Evolutionary conservation across 2,113 vertebrate genomes (phyloP).

Genomic region (Lophura nycthemera): DNA sequence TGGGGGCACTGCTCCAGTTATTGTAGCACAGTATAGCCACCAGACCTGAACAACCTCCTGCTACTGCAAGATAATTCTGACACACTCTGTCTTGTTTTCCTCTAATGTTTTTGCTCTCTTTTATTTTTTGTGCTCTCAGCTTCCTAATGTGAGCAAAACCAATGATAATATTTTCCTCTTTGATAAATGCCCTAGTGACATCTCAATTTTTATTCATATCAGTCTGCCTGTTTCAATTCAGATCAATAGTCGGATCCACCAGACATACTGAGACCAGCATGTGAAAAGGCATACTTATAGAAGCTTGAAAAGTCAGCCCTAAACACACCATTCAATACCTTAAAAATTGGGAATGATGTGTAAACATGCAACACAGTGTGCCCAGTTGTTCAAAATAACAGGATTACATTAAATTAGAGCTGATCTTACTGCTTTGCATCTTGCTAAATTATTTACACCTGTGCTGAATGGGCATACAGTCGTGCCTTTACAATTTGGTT

Average conservation of each 20-base stretch:
- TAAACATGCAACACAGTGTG: background rate
- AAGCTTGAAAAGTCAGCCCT: background rate
- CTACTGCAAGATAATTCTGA: constrained; percentile 38
- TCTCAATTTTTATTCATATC: constrained; percentile 38
- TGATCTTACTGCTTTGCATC: background rate
- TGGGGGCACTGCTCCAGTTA: constrained; percentile 22
- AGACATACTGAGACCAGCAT: background rate
- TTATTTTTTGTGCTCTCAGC: constrained; percentile 40
- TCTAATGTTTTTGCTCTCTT: background rate
- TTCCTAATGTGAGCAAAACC: constrained; percentile 36
- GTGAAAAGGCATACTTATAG: background rate
- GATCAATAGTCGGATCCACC: background rate
- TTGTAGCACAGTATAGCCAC: background rate
- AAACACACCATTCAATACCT: background rate
- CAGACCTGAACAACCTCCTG: constrained; percentile 52
- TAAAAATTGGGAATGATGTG: background rate
- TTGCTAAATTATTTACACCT: background rate
- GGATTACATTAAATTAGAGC: background rate
- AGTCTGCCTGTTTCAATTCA: constrained; percentile 11
- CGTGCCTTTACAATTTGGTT: background rate
- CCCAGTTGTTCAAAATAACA: background rate
- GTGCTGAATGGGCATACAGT: background rate
- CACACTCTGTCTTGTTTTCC: background rate
- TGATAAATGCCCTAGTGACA: constrained; percentile 19
- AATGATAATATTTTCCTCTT: constrained; percentile 32